phyloP scores from a whole-genome alignment of 2,888 invertebrate genomes.

The Andricus quercusramuli region DNA sequence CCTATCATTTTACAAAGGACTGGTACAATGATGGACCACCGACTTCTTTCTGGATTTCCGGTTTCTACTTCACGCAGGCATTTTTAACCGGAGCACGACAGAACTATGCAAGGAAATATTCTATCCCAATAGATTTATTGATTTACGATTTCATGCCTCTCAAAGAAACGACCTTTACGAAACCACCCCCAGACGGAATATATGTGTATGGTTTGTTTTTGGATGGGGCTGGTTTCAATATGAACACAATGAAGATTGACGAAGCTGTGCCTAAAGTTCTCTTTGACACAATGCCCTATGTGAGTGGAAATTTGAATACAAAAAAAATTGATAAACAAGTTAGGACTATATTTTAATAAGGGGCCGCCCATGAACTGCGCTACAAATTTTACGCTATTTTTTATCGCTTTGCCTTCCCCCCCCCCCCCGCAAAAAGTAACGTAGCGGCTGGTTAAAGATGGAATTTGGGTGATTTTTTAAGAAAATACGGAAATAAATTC shows the following conservation, averaged over 20 bases:
- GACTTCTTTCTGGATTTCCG: conserved; percentile 93
- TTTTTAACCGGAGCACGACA: conserved; percentile 97
- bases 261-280: conserved; percentile 92
- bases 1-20: conserved; percentile 78
- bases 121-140: conserved; percentile 94
- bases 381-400: too few relatives aligned
- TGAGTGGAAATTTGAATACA: conserved; percentile 73
- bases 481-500: too few relatives aligned
- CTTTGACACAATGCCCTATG: conserved; percentile 89
- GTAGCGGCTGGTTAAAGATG: too few relatives aligned
- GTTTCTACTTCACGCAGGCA: conserved; percentile 97
- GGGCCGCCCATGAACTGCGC: too few relatives aligned
- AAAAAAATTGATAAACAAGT: not conserved
- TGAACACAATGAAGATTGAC: conserved; percentile 83
- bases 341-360: not conserved
- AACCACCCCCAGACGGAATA: conserved; percentile 86
- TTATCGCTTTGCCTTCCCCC: too few relatives aligned
- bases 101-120: conserved; percentile 94
- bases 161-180: conserved; percentile 79
- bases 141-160: conserved; percentile 90
- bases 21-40: conserved; percentile 94
- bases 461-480: too few relatives aligned
- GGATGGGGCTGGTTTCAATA: conserved; percentile 95
- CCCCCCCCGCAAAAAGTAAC: too few relatives aligned
- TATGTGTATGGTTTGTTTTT: conserved; percentile 89